phyloP scores from a whole-genome alignment of 37 sponge, comb jelly and placozoan genomes.

The Trichoplax adhaerens region DNA sequence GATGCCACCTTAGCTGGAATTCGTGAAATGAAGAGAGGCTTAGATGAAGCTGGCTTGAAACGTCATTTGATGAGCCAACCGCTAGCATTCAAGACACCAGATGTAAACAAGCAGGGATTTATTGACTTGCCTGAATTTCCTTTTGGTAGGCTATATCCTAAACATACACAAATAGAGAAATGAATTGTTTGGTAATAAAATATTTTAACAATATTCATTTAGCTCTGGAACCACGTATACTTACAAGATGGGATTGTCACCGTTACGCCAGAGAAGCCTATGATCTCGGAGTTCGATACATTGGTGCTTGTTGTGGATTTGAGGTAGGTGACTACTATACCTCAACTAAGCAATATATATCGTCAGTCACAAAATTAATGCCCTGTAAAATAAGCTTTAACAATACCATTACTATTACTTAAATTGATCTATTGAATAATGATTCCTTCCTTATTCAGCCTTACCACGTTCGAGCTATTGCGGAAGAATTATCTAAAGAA shows the following conservation, averaged over 20 bases:
- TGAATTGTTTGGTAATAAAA: not conserved
- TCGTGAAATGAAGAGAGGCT: slow-evolving; percentile 8
- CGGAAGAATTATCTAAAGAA: slow-evolving; percentile 15
- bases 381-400: too few species aligned
- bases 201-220: not conserved
- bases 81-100: slow-evolving; percentile 25
- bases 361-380: too few species aligned
- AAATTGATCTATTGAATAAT: too few species aligned
- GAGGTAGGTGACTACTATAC: not conserved
- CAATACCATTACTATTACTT: too few species aligned
- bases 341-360: too few species aligned
- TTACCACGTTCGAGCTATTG: slow-evolving; percentile 23
- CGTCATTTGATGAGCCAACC: slow-evolving; percentile 25
- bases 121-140: slow-evolving; percentile 38
- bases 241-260: slow-evolving; percentile 17
- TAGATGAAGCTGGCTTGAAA: slow-evolving; percentile 21
- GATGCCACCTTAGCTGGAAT: slow-evolving; percentile 8
- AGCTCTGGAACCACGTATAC: slow-evolving; percentile 26
- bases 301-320: slow-evolving; percentile 36
- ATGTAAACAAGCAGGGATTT: slow-evolving; percentile 24
- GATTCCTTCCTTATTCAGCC: not conserved
- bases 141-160: not conserved
- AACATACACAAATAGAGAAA: not conserved
- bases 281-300: slow-evolving; percentile 20
- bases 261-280: slow-evolving; percentile 26